phyloP scores from a whole-genome alignment of 2,113 vertebrate genomes.

The Lathamus discolor region DNA sequence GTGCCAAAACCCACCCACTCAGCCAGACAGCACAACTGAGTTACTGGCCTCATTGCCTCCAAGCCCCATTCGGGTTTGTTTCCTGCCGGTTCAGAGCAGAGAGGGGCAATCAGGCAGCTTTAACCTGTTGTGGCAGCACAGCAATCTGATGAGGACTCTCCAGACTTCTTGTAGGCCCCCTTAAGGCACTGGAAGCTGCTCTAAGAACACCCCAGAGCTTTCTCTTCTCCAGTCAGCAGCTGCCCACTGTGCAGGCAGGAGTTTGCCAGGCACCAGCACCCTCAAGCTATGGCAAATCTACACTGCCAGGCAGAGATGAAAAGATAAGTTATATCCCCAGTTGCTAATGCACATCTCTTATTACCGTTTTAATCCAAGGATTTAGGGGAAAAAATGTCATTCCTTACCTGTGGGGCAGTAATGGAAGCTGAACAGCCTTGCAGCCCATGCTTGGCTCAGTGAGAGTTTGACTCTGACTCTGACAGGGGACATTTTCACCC shows the following conservation, averaged over 20 bases:
- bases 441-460: slow-evolving; percentile 17
- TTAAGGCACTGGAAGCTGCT: not conserved
- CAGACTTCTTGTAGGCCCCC: not conserved
- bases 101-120: not conserved
- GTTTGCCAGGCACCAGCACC: not conserved
- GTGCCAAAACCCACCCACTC: slow-evolving; percentile 32
- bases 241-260: not conserved
- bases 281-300: not conserved
- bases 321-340: not conserved
- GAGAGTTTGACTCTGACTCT: not conserved
- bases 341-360: not conserved
- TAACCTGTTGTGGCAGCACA: slow-evolving; percentile 1
- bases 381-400: not conserved
- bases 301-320: not conserved
- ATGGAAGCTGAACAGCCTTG: slow-evolving; percentile 79
- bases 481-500: fast-evolving
- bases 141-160: not conserved
- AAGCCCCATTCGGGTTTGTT: not conserved
- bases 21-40: not conserved
- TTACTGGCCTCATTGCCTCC: not conserved
- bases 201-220: not conserved
- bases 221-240: not conserved
- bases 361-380: not conserved
- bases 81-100: fast-evolving
- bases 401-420: slow-evolving; percentile 81